A percentile compares a stretch with the other conserved stretches of the same genome.
These are phyloP conservation scores for Eulimnadia texana DNA, from an alignment of 1,140 invertebrate species.

Conservation along the genomic window DNA sequence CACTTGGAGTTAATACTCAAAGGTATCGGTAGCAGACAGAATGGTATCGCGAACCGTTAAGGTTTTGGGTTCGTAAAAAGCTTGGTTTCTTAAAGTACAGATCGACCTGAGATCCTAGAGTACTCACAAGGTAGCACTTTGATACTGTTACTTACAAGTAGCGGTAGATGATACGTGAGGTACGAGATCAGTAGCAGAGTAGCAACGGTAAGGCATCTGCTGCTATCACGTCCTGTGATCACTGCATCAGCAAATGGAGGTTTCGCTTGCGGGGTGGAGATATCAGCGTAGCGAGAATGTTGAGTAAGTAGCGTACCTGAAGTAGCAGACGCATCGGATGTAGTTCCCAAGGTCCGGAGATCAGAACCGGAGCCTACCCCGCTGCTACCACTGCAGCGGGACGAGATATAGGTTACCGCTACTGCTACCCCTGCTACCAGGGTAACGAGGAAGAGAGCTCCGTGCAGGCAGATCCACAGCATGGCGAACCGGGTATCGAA, in stretches of 20 bases:
- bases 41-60: background rate
- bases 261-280: slow-evolving; percentile 30
- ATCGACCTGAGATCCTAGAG: background rate
- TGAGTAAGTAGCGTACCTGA: slow-evolving; percentile 15
- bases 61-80: background rate
- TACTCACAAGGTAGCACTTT: background rate
- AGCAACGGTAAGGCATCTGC: slow-evolving; percentile 32
- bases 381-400: background rate
- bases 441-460: slow-evolving; percentile 29
- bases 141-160: slow-evolving; percentile 35
- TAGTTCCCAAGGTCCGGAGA: slow-evolving; percentile 16
- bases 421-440: slow-evolving; percentile 24
- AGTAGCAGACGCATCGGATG: slow-evolving; percentile 19
- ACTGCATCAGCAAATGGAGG: slow-evolving; percentile 22
- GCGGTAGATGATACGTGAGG: slow-evolving; percentile 37
- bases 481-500: slow-evolving; percentile 34
- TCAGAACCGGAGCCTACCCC: slow-evolving; percentile 9
- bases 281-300: slow-evolving; percentile 19
- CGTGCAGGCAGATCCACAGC: slow-evolving; percentile 35
- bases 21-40: background rate
- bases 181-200: slow-evolving; percentile 35
- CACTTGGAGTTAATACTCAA: too few relatives aligned
- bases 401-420: slow-evolving; percentile 15
- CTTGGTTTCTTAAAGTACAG: background rate
- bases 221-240: slow-evolving; percentile 23